phyloP scores from a whole-genome alignment of 92 coral and sea anemone genomes.

The Epizoanthus fatuus region DNA sequence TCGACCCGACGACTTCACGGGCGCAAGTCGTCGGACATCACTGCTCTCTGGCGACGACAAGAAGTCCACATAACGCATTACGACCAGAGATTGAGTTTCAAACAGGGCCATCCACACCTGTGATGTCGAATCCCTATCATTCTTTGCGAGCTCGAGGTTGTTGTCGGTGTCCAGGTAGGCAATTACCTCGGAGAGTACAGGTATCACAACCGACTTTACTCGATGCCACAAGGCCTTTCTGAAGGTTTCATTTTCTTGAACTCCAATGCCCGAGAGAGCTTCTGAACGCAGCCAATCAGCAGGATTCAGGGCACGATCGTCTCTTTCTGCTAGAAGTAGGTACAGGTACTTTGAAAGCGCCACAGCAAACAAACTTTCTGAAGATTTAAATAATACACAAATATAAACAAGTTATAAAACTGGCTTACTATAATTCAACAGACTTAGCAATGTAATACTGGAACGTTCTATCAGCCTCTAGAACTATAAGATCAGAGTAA shows the following conservation, averaged over 20 bases:
- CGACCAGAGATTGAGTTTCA: constrained; percentile 54
- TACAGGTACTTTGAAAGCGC: constrained; percentile 71
- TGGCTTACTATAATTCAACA: too few species aligned
- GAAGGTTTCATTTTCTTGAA: constrained; percentile 90
- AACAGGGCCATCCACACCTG: constrained; percentile 76
- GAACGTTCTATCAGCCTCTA: too few species aligned
- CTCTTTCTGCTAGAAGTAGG: constrained; percentile 66
- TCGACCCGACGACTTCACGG: constrained; percentile 75
- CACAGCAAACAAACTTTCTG: constrained; percentile 21
- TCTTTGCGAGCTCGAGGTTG: constrained; percentile 70
- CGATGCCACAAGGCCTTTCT: constrained; percentile 92
- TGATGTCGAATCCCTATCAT: constrained; percentile 52
- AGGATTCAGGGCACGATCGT: constrained; percentile 56
- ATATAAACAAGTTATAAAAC: background rate
- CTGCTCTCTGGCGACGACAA: constrained; percentile 69
- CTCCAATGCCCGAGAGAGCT: constrained; percentile 76
- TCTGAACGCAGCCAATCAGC: constrained; percentile 84
- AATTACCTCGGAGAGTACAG: constrained; percentile 82
- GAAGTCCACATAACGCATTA: constrained; percentile 71
- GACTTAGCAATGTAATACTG: too few species aligned
- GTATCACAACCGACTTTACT: constrained; percentile 78
- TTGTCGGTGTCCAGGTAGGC: constrained; percentile 81
- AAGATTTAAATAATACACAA: background rate
- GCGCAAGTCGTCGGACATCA: constrained; percentile 71
- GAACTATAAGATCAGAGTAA: too few species aligned